Percentiles rank a stretch among this genome's conserved stretches.
Evolutionary conservation across 2,888 invertebrate genomes (phyloP).

Genomic region (Atrina japonica): DNA sequence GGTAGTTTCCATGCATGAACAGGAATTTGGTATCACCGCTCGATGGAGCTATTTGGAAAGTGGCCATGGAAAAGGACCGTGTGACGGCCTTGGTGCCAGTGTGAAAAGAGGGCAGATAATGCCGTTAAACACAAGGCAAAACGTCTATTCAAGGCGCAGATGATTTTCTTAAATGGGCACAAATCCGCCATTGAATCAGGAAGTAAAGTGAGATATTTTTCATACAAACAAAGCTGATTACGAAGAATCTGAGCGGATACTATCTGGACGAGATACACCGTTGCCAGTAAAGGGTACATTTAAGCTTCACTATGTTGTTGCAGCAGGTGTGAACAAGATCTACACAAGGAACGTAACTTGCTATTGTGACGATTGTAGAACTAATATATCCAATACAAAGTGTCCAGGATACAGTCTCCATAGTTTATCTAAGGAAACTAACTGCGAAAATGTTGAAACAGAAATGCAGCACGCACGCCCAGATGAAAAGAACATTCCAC

Average conservation of each 20-base stretch:
- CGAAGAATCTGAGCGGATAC: conserved; percentile 4
- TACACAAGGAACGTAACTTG: conserved; percentile 7
- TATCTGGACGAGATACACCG: neutral
- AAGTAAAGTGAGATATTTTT: conserved; percentile 27
- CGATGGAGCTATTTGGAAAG: conserved; percentile 41
- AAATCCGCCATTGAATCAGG: no score
- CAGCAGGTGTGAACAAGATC: neutral
- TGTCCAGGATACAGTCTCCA: no score
- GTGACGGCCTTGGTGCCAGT: no score
- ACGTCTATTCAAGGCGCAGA: conserved; percentile 19
- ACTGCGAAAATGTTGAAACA: no score
- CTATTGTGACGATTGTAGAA: conserved; percentile 11
- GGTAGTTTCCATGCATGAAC: conserved; percentile 31
- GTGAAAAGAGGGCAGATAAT: no score
- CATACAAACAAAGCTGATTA: conserved; percentile 8
- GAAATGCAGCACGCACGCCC: no score
- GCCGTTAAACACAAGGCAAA: no score
- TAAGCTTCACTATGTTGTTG: conserved; percentile 22
- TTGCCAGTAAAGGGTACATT: conserved; percentile 19
- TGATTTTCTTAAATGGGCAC: conserved; percentile 29
- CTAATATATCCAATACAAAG: no score
- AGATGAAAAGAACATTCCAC: no score
- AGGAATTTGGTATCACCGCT: conserved; percentile 31
- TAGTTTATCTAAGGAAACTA: no score
- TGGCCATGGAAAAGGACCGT: no score